Evolutionary conservation across 2,888 invertebrate species (phyloP), one percentile per base, ranked within the genome.

Genomic region (Dastarcus helophoroides): DNA sequence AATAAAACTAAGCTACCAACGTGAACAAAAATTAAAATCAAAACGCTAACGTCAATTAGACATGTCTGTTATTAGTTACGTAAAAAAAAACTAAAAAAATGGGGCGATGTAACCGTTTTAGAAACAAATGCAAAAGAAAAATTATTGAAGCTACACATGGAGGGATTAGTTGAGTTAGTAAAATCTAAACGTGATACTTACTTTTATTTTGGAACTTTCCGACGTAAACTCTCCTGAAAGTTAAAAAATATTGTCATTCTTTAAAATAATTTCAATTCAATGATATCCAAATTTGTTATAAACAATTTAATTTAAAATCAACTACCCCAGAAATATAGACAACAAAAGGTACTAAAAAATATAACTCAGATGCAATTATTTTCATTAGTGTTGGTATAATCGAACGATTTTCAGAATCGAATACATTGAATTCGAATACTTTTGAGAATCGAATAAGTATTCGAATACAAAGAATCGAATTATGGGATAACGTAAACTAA

Each of bases 171-270:
- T 17, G 6, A 7, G 19, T 6, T 17, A n/a, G 6, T 17, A 17
- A 17, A n/a, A 17, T 7, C 6, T n/a, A 17, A 17, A 17, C n/a
- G n/a, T n/a, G 19, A 17, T 16, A 48, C 50, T 50, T 44, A 53
- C 52, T 41, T 46, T 45, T 22, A 51, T 38, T 42, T 46, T 44
- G 17, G 50, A 46, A 35, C 45, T 42, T 37, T 48, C 46, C 31
- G 29, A 41, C 39, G 31, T 40, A 42, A 28, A 43, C 32, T 48
- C 49, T 14, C 41, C 48, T 50, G 38, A 22, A 46, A 48, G 33
- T 29, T 29, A 32, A 36, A 36, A 25, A 27, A 39, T 14, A 29
- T 31, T 26, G 28, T n/a, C n/a, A 17, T 31, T 6, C 10, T 10
- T 27, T 27, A 19, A 8, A 19, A 19, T 7, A 7, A 7, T 7